phyloP scores from a whole-genome alignment of 2,113 vertebrate species.

The Phrynocephalus versicolor region DNA sequence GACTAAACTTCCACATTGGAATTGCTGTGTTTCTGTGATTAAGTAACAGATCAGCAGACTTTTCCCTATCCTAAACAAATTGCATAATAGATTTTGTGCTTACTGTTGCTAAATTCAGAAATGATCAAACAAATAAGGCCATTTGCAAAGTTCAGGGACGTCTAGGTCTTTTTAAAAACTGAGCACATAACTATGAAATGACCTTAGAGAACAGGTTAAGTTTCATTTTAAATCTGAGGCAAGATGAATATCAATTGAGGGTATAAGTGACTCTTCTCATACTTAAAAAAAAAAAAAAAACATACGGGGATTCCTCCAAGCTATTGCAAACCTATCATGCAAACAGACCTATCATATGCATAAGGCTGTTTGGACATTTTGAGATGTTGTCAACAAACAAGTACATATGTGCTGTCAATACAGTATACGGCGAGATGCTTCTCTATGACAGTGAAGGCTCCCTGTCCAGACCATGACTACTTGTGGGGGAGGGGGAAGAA shows the following conservation, averaged over 20 bases:
- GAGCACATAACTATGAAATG: neutral
- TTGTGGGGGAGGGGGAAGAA: neutral
- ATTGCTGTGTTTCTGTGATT: neutral
- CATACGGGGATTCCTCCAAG: neutral
- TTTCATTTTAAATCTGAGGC: neutral
- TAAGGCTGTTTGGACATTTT: neutral
- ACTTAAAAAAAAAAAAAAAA: no score
- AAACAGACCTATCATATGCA: neutral
- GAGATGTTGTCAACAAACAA: neutral
- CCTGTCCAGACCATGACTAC: neutral
- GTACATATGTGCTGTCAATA: neutral
- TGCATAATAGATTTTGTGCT: neutral
- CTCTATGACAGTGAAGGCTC: neutral
- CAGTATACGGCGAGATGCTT: neutral
- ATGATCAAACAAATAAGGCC: neutral
- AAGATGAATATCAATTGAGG: neutral
- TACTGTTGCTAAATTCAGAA: neutral
- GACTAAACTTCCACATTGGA: no score
- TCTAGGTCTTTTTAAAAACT: neutral
- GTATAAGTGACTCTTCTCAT: neutral
- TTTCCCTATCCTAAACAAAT: neutral
- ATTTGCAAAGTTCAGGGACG: neutral
- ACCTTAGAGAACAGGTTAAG: neutral
- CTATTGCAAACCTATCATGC: no score
- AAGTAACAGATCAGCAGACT: slow-evolving; percentile 11